Base-by-base conservation (phyloP, 2,113 vertebrate species). In the Paradoxurus hermaphroditus region DNA sequence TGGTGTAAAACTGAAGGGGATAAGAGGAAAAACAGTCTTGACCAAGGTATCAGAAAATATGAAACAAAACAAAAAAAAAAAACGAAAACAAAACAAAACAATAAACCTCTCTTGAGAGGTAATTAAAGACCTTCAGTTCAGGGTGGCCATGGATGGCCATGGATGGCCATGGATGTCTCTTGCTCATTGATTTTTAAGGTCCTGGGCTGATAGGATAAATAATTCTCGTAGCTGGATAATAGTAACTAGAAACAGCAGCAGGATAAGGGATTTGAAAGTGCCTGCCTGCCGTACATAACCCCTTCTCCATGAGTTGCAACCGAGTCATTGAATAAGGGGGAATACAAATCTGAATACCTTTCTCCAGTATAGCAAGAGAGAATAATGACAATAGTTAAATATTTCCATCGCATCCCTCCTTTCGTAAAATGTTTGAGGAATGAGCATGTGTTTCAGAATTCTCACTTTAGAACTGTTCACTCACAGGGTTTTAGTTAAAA, bases 401-500 rank as follows among this genome's bases (percentile, higher is more conserved):
- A 8, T 31, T 25, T 83, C 29, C 29, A 29, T 39, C 31, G 0
- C 31, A 15, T 9, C 11, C 62, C 14, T 44, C 56, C 29, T 73
- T 49, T 7, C n/a, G 77, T 82, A n/a, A 51, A 67, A 39, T 5
- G 4, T 67, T 8, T 75, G 62, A 72, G 67, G 73, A 59, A 59
- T 3, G 82, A 82, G 68, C 75, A 68, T 49, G 90, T 86, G 70
- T 72, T 95, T 88, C 85, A 25, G 72, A 73, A 65, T 89, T 83
- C 82, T 77, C 82, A 65, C 88, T 59, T 68, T 13, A 87, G 67
- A 70, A 81, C 41, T 90, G 39, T 91, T 91, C 79, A 29, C 53
- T 93, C 88, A 84, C 62, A 86, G 90, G 31, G 65, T 56, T 96
- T 94, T 46, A 70, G 92, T 73, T 67, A 81, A 85, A 91, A 81